Evolutionary conservation across 1,140 invertebrate genomes (phyloP).

Genomic region (Yoshiicerus persimilis): DNA sequence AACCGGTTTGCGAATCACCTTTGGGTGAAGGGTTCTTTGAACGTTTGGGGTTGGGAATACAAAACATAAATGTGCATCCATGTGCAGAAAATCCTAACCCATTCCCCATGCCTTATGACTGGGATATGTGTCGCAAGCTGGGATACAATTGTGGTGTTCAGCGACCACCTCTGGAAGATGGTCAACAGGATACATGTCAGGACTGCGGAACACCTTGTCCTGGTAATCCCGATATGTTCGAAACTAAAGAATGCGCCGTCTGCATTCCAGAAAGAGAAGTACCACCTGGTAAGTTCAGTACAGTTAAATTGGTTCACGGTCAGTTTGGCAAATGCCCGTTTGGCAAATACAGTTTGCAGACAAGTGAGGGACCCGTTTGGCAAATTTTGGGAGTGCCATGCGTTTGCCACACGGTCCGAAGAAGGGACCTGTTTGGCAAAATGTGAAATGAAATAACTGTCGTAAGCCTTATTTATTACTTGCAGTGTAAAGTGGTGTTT

Average conservation of each 20-base stretch:
- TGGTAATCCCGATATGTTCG: constrained; percentile 48
- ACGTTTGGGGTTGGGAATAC: constrained; percentile 2
- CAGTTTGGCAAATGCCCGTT: no score
- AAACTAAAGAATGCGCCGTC: constrained; percentile 40
- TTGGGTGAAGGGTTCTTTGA: constrained; percentile 47
- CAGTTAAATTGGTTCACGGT: no score
- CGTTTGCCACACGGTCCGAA: no score
- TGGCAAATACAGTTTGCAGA: no score
- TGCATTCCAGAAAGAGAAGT: constrained; percentile 39
- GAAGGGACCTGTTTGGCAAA: no score
- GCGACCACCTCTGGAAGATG: not conserved
- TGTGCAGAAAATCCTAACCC: constrained; percentile 45
- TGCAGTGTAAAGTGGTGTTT: no score
- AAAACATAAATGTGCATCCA: constrained; percentile 27
- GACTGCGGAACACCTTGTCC: constrained; percentile 45
- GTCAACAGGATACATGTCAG: constrained; percentile 34
- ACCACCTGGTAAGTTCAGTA: constrained; percentile 27
- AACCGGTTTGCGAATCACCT: constrained; percentile 37
- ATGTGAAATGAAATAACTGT: no score
- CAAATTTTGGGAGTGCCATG: no score
- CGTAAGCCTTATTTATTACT: no score
- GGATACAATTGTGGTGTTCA: constrained; percentile 42
- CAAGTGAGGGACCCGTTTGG: no score
- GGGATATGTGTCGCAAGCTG: constrained; percentile 38
- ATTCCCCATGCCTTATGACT: constrained; percentile 37